These are phyloP conservation scores for Labeo catla DNA, from an alignment of 2,113 vertebrate genomes.

Conservation along the genomic window DNA sequence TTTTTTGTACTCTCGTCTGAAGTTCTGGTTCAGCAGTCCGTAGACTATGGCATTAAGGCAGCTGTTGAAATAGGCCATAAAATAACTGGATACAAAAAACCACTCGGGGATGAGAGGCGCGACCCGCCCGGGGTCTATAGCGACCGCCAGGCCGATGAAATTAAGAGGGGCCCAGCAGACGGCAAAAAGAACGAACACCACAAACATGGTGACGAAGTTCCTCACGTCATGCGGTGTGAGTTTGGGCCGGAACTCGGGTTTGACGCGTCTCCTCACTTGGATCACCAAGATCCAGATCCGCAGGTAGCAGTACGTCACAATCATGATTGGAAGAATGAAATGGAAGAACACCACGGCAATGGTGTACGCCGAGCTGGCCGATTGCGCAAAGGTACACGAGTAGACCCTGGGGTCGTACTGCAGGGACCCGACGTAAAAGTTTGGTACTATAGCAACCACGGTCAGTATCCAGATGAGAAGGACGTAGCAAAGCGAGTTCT, in stretches of 20 bases:
- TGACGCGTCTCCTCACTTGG: conserved; percentile 81
- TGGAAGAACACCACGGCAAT: conserved; percentile 86
- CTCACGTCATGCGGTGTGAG: conserved; percentile 84
- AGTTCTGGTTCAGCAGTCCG: conserved; percentile 86
- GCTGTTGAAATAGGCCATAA: conserved; percentile 72
- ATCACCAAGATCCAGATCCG: conserved; percentile 87
- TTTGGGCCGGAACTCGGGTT: conserved; percentile 76
- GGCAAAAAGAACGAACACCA: conserved; percentile 86
- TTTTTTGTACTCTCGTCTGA: conserved; percentile 84
- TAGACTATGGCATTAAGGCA: conserved; percentile 78
- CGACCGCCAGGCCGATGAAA: conserved; percentile 84
- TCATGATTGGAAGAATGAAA: conserved; percentile 81
- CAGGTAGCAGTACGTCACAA: conserved; percentile 85
- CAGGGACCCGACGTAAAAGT: conserved; percentile 79
- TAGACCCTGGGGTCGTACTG: conserved; percentile 85
- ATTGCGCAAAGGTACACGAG: conserved; percentile 83
- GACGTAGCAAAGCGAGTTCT: conserved; percentile 80
- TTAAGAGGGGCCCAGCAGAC: conserved; percentile 90
- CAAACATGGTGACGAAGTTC: conserved; percentile 88
- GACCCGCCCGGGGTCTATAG: conserved; percentile 74
- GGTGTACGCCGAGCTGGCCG: conserved; percentile 82
- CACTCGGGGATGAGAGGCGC: conserved; percentile 66
- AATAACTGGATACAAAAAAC: conserved; percentile 63
- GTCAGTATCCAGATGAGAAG: conserved; percentile 83
- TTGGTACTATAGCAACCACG: conserved; percentile 81